These are phyloP conservation scores for Cavia porcellus DNA, from an alignment of 2,113 vertebrate species.

Conservation along the genomic window DNA sequence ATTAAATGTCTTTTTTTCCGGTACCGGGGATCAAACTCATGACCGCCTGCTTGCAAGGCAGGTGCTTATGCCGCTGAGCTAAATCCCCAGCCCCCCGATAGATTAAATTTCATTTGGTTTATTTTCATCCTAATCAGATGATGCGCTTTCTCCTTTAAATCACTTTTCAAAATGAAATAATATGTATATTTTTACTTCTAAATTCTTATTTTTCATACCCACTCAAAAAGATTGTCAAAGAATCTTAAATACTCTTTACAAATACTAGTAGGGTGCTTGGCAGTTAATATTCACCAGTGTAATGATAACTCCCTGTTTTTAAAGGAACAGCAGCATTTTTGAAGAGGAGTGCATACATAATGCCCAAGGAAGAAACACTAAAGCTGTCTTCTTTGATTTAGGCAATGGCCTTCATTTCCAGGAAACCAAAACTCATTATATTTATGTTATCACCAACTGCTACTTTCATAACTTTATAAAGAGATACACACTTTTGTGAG, in stretches of 20 bases:
- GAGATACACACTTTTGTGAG: background rate
- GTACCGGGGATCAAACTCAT: too few species aligned
- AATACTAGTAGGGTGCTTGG: background rate
- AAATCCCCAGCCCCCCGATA: too few species aligned
- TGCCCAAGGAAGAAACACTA: background rate
- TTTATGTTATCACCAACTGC: background rate
- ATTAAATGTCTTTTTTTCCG: background rate
- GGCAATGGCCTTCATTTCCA: background rate
- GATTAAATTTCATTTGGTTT: background rate
- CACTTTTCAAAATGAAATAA: conserved; percentile 42
- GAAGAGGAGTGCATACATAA: background rate
- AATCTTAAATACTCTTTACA: background rate
- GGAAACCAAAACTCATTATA: background rate
- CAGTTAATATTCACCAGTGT: background rate
- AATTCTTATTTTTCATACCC: background rate
- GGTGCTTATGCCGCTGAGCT: too few species aligned
- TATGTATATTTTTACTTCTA: background rate
- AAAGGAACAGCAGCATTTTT: background rate
- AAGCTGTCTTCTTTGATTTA: background rate
- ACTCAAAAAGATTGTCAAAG: background rate
- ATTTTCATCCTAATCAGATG: background rate
- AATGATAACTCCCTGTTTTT: background rate
- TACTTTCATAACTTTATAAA: background rate
- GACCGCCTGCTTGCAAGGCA: too few species aligned
- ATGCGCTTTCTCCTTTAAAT: background rate